Conservation (phyloP, 2,888 invertebrate genomes). For the Copidosoma aretas region DNA sequence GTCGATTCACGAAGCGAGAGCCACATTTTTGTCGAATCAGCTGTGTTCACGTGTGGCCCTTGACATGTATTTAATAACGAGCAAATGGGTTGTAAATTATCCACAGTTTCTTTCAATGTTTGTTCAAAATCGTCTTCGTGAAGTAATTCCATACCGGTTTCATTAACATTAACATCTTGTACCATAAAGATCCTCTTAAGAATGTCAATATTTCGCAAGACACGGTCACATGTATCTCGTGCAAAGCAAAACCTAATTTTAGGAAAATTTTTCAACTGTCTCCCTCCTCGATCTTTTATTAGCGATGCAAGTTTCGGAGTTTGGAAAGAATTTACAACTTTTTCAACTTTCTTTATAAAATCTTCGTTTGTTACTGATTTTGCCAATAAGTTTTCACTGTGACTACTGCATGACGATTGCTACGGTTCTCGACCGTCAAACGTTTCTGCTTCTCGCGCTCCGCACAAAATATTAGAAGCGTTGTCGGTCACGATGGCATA, state of each 20-base stretch:
- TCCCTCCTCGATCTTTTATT: too few species aligned
- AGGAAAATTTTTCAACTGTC: too few species aligned
- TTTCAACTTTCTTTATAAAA: too few species aligned
- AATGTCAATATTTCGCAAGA: conserved; percentile 2
- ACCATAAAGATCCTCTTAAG: neutral
- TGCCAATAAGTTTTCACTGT: conserved; percentile 1
- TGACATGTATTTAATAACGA: conserved; percentile 14
- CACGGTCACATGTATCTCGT: conserved; percentile 2
- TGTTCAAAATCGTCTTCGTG: neutral
- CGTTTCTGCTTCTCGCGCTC: neutral
- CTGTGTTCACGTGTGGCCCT: conserved; percentile 6
- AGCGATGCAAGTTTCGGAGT: too few species aligned
- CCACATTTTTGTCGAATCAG: conserved; percentile 23
- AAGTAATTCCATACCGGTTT: neutral
- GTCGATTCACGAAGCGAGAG: neutral
- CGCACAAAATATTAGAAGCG: conserved; percentile 4
- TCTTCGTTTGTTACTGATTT: too few species aligned
- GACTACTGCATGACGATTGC: conserved; percentile 10
- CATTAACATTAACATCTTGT: neutral
- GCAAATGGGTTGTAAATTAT: conserved; percentile 8
- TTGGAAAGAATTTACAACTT: too few species aligned
- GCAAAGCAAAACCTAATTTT: conserved; percentile 2
- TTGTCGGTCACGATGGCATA: conserved; percentile 8
- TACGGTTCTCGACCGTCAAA: neutral
- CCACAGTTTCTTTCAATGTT: neutral